These are phyloP conservation scores for Dissostichus mawsoni DNA, from an alignment of 2,113 vertebrate species.

Conservation along the genomic window DNA sequence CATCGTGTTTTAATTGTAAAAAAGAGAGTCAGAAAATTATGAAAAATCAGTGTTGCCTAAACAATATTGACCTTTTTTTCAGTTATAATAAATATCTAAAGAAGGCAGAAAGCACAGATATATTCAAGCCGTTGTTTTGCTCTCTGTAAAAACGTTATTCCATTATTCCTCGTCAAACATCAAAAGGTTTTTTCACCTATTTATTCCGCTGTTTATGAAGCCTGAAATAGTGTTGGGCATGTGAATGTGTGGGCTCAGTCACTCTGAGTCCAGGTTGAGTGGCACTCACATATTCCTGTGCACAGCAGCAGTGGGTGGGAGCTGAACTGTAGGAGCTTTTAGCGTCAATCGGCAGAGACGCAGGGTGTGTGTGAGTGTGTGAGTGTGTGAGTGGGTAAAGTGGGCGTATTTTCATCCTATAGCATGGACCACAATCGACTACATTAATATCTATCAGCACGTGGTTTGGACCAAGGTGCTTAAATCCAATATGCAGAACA, in stretches of 20 bases:
- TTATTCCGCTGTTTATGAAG: constrained; percentile 43
- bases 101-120: not conserved
- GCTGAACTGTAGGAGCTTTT: constrained; percentile 71
- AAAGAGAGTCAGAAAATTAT: too few relatives aligned
- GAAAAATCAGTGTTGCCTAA: not conserved
- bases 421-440: constrained; percentile 16
- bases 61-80: not conserved
- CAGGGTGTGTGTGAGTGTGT: constrained; percentile 19
- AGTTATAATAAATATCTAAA: not conserved
- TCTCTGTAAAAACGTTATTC: constrained; percentile 9
- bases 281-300: constrained; percentile 63
- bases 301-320: constrained; percentile 73
- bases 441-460: constrained; percentile 31
- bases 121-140: not conserved
- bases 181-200: constrained; percentile 43
- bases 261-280: constrained; percentile 66
- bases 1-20: too few relatives aligned
- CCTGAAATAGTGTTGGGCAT: constrained; percentile 51
- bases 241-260: constrained; percentile 64
- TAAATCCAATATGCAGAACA: not conserved
- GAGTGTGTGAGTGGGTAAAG: constrained; percentile 56
- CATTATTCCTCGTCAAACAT: constrained; percentile 34
- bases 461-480: constrained; percentile 16
- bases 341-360: constrained; percentile 41
- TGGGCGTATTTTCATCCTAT: constrained; percentile 44